Evolutionary conservation across 37 sponge, comb jelly and placozoan species (phyloP), one percentile per base, ranked within the genome.

Genomic region (Petrosia ficiformis): DNA sequence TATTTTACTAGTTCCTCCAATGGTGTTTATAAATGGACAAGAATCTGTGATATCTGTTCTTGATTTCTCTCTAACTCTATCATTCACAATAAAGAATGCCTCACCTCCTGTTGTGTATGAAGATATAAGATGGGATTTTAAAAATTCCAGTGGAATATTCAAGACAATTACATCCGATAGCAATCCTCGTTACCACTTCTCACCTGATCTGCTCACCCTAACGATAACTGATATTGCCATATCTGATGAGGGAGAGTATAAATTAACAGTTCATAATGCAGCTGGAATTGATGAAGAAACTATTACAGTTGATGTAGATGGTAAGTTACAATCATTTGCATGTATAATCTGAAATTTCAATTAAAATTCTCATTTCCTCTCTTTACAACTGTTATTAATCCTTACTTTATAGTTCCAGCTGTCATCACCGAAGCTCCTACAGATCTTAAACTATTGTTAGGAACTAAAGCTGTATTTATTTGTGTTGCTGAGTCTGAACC

Each of bases 51-150:
- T n/a, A n/a, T n/a, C n/a, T n/a, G n/a, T n/a, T n/a, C n/a, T n/a
- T n/a, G n/a, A n/a, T n/a, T n/a, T n/a, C n/a, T n/a, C n/a, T n/a
- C n/a, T n/a, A n/a, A n/a, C n/a, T n/a, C n/a, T n/a, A n/a, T n/a
- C n/a, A n/a, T 88, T 82, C 59, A 38, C 24, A 3, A 78, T 88
- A 48, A 39, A 59, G 0, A 41, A 74, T 26, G 89, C 84, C 41
- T 56, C 41, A 16, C 89, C 89, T n/a, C 24, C 39, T 8, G 89
- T 88, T 26, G 6, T 22, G 33, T 42, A 61, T 22, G 37, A 34
- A 21, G 42, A 72, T 32, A 29, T 88, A 14, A 39, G 42, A 22
- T 88, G 89, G 89, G n/a, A n/a, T n/a, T n/a, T n/a, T n/a, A n/a
- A n/a, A n/a, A n/a, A n/a, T n/a, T n/a, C n/a, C n/a, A n/a, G n/a